Conservation (phyloP, 2,113 vertebrate species). For the Phainopepla nitens region DNA sequence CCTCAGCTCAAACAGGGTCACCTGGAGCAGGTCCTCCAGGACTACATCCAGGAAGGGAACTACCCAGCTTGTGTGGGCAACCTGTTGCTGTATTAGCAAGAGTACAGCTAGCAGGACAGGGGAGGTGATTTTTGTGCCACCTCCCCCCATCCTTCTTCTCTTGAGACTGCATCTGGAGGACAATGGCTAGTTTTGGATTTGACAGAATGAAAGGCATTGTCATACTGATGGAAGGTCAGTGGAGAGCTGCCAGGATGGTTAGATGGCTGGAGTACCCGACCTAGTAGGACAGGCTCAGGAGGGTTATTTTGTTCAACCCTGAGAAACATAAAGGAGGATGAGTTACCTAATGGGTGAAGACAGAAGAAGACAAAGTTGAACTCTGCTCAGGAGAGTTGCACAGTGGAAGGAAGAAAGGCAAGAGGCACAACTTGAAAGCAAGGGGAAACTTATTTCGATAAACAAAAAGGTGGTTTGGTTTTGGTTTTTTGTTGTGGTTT, state of each 20-base stretch:
- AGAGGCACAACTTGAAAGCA: not conserved
- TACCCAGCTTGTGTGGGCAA: not conserved
- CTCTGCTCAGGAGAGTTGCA: rapidly evolving
- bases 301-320: not conserved
- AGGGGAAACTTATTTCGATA: not conserved
- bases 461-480: not conserved
- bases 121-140: rapidly evolving
- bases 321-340: not conserved
- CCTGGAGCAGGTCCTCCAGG: not conserved
- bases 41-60: not conserved
- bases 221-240: not conserved
- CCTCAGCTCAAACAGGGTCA: not conserved
- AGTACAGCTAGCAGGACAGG: not conserved
- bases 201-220: not conserved
- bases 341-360: not conserved
- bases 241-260: not conserved
- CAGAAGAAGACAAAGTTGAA: not conserved
- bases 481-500: not conserved
- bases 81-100: not conserved
- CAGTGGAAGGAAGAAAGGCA: not conserved
- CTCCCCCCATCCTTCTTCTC: rapidly evolving
- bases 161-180: not conserved
- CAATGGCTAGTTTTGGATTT: not conserved
- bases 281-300: not conserved
- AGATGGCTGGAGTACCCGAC: not conserved